Percentiles rank a stretch among this genome's conserved stretches.
phyloP scores from a whole-genome alignment of 2,113 vertebrate species.

The Dolichallabes microphthalmus region DNA sequence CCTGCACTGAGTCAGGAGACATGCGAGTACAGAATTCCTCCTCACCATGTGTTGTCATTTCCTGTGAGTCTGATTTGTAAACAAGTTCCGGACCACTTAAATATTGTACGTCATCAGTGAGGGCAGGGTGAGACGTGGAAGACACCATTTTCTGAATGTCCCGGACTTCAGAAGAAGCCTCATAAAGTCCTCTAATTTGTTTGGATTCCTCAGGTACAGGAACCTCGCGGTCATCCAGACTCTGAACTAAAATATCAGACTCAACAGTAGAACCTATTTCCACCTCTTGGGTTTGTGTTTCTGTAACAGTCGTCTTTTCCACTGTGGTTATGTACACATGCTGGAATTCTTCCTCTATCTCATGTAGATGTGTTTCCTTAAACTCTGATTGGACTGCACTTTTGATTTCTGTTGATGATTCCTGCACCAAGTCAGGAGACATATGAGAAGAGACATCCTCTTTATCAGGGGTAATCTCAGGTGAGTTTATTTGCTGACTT shows the following conservation, averaged over 20 bases:
- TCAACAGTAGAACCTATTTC: neutral
- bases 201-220: neutral
- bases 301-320: neutral
- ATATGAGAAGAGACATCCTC: conserved; percentile 89
- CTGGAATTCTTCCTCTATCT: neutral
- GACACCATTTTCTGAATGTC: conserved; percentile 11
- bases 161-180: neutral
- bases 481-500: conserved; percentile 73
- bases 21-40: conserved; percentile 88
- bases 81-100: conserved; percentile 75
- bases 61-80: conserved; percentile 79
- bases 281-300: neutral
- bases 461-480: conserved; percentile 84
- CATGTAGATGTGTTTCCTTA: neutral
- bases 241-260: neutral
- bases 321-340: neutral
- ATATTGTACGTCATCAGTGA: conserved; percentile 73
- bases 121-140: conserved; percentile 54
- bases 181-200: neutral
- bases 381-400: neutral
- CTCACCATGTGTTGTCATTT: conserved; percentile 79
- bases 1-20: conserved; percentile 84
- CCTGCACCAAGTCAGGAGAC: conserved; percentile 85
- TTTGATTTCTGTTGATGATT: neutral
- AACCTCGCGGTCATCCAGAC: neutral